Evolutionary conservation across 2,888 invertebrate species (phyloP), one percentile per base, ranked within the genome.

Genomic region (Chelonus formosanus): DNA sequence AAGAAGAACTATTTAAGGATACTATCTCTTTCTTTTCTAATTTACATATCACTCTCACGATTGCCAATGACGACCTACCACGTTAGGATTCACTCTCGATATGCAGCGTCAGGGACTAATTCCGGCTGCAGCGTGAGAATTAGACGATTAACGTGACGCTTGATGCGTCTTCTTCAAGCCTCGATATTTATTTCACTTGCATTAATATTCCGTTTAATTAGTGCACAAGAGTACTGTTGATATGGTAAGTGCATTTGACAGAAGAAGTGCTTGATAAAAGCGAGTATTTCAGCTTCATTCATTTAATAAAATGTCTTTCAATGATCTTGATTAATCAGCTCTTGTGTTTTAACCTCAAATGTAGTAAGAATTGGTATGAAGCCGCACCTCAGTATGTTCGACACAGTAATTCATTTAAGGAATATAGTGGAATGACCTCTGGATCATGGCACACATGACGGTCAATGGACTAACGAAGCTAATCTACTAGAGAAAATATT

Each of bases 391-490:
- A 60, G 53, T 55, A 52, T 57, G 67, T 67, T 67, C 68, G 66
- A 71, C 67, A 70, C 67, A 63, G 71, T 72, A 72, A 72, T 70
- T 71, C 71, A 72, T 71, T 71, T 65, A 67, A 66, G 67, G 63
- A 71, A 71, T 43, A 50, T 58, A 47, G 63, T 34, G 47, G 48
- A 47, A 55, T 63, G 48, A 56, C 56, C 63, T 63, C n/a, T 48
- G 55, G 56, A 56, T 63, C 63, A 63, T 5, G 55, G 47, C 36
- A 47, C 54, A 47, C 47, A 47, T 56, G 36, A 36, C 56, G 63
- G 63, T 63, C 63, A 63, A 55, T 63, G 55, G 55, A 36, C 48
- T 55, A 63, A 56, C 48, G 55, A 56, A 56, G 48, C 40, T 47
- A 36, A 56, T 55, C 45, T 56, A 36, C 47, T 31, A 10, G 59